These are phyloP conservation scores for Pristionchus japonicus DNA, from an alignment of 2,888 invertebrate genomes.

Conservation along the genomic window DNA sequence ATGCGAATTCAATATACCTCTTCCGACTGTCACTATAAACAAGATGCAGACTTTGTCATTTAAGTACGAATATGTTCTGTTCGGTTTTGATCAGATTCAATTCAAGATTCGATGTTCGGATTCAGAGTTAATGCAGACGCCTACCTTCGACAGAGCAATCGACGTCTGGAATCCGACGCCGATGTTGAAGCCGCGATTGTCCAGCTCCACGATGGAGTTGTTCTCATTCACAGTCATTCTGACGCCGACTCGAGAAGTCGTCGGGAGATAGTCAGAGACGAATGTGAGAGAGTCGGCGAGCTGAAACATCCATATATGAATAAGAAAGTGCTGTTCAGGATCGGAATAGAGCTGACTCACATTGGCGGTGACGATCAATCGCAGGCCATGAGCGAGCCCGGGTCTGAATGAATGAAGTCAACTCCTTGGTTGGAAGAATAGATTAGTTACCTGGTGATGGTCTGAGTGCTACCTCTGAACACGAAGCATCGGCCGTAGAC, in stretches of 20 bases:
- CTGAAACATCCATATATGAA: not conserved
- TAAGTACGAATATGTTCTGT: too few species aligned
- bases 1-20: not conserved
- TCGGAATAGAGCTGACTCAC: not conserved
- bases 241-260: slow-evolving; percentile 13
- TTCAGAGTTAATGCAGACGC: not conserved
- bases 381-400: slow-evolving; percentile 10
- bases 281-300: not conserved
- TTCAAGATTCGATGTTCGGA: too few species aligned
- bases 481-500: slow-evolving; percentile 47
- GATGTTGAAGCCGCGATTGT: slow-evolving; percentile 34
- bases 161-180: slow-evolving; percentile 44
- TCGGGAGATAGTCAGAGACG: slow-evolving; percentile 29
- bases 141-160: not conserved
- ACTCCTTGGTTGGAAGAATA: too few species aligned
- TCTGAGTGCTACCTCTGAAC: not conserved
- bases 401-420: not conserved
- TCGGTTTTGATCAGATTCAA: not conserved
- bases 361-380: slow-evolving; percentile 42
- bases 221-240: slow-evolving; percentile 38
- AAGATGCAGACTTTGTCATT: too few species aligned
- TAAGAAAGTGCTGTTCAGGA: not conserved
- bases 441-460: not conserved
- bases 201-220: not conserved
- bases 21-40: too few species aligned